A percentile compares a stretch with the other conserved stretches of the same genome.
Evolutionary conservation across 2,888 invertebrate species (phyloP).

Genomic region (Aethes cnicana): DNA sequence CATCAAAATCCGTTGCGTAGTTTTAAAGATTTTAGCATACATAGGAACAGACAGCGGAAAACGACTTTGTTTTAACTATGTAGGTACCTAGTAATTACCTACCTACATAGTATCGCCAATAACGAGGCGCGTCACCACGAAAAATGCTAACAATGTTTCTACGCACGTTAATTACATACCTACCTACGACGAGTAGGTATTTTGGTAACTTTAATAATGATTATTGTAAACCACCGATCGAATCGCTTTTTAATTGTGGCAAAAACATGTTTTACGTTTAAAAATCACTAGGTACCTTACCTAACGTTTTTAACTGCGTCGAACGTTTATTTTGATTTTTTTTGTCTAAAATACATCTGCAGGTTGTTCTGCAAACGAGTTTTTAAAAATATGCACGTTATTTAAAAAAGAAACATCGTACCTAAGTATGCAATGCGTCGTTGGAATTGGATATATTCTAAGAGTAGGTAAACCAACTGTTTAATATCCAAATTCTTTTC

Average conservation of each 20-base stretch:
- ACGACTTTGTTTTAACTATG: no score
- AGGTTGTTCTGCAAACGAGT: neutral
- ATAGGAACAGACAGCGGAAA: no score
- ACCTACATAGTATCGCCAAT: constrained; percentile 16
- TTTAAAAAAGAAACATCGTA: no score
- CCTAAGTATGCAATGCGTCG: no score
- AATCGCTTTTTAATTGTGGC: constrained; percentile 10
- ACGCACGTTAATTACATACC: constrained; percentile 1
- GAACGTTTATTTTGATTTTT: constrained; percentile 15
- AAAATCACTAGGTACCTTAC: neutral
- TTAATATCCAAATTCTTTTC: no score
- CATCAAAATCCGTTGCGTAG: no score
- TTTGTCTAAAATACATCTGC: constrained; percentile 3
- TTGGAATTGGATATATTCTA: no score
- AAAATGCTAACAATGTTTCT: constrained; percentile 17
- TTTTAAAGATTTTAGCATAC: no score
- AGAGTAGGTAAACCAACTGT: no score
- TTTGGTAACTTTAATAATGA: constrained; percentile 12
- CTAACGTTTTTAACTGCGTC: constrained; percentile 1
- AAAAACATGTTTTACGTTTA: constrained; percentile 6
- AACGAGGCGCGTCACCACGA: neutral
- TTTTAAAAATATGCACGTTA: no score
- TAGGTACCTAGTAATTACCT: constrained; percentile 13
- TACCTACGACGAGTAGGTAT: constrained; percentile 3
- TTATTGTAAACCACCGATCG: neutral